Evolutionary conservation across 2,113 vertebrate genomes (phyloP).

Genomic region (Argyrosomus japonicus): DNA sequence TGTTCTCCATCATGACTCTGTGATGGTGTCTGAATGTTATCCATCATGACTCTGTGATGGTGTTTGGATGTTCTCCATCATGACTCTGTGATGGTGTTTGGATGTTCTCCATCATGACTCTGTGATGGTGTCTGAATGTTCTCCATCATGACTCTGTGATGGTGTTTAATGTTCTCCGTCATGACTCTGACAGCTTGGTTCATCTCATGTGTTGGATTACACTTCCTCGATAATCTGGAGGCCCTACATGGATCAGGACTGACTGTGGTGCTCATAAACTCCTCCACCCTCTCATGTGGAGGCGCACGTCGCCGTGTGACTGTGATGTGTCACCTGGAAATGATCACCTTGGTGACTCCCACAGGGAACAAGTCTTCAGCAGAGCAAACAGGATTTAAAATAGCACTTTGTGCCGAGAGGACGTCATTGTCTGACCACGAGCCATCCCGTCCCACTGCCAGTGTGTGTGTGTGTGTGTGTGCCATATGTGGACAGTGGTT

Average conservation of each 20-base stretch:
- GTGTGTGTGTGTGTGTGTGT: constrained; percentile 4
- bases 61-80: too few relatives aligned
- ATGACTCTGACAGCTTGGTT: background rate
- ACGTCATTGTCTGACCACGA: constrained; percentile 59
- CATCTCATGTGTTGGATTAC: background rate
- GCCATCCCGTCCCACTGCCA: constrained; percentile 30
- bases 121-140: too few relatives aligned
- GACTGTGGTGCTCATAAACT: background rate
- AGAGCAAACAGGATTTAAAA: constrained; percentile 54
- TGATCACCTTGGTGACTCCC: constrained; percentile 53
- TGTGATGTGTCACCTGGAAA: constrained; percentile 39
- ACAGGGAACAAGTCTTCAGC: constrained; percentile 43
- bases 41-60: too few relatives aligned
- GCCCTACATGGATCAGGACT: background rate
- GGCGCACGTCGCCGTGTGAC: background rate
- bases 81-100: too few relatives aligned
- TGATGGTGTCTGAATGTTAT: too few relatives aligned
- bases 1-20: too few relatives aligned
- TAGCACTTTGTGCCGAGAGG: constrained; percentile 32
- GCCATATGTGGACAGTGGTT: constrained; percentile 39
- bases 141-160: too few relatives aligned
- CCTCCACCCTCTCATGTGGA: background rate
- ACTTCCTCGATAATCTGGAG: background rate
- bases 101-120: too few relatives aligned
- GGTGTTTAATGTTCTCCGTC: too few relatives aligned